Base-by-base conservation (phyloP, 2,113 vertebrate species). In the Verasper variegatus region DNA sequence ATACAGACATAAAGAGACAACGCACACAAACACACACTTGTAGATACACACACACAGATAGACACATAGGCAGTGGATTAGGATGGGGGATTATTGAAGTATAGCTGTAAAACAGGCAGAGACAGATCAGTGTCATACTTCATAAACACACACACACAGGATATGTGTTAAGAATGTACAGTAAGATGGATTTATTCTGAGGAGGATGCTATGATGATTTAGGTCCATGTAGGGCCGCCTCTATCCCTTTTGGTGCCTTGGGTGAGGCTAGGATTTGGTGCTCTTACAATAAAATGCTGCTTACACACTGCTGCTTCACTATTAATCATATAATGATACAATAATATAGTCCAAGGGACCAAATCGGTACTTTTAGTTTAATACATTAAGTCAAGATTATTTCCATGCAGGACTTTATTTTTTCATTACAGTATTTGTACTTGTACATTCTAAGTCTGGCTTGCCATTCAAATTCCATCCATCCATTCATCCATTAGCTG, bases 111-210 rank as follows among this genome's bases (percentile, higher is more conserved):
- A 88, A 91, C 83, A 87, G 83, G 82, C 82, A 86, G 73, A 84
- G 78, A 89, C 87, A 86, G 89, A 89, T 91, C 89, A 75, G 83
- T 86, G 86, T 88, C 83, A 89, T 82, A 82, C 78, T 81, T 79
- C 74, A 88, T 82, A 80, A 75, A 78, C 35, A 77, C 56, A 63
- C 20, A 78, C 35, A 74, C 56, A 59, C 20, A 75, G 62, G 58
- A 68, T 74, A 55, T 77, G 66, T 83, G 74, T 51, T 84, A 70
- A 52, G 76, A 52, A 51, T 75, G 67, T 78, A 85, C 70, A 73
- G 84, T 73, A 72, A 68, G 55, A 86, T 88, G 81, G 87, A 81
- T 89, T 89, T 86, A 72, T 63, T 74, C 75, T 51, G 58, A 78
- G 58, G 70, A 63, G 23, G 61, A 81, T 72, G 76, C 68, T 78